Evolutionary conservation across 2,113 vertebrate species (phyloP), one percentile per base, ranked within the genome.

Genomic region (Semicossyphus pulcher): DNA sequence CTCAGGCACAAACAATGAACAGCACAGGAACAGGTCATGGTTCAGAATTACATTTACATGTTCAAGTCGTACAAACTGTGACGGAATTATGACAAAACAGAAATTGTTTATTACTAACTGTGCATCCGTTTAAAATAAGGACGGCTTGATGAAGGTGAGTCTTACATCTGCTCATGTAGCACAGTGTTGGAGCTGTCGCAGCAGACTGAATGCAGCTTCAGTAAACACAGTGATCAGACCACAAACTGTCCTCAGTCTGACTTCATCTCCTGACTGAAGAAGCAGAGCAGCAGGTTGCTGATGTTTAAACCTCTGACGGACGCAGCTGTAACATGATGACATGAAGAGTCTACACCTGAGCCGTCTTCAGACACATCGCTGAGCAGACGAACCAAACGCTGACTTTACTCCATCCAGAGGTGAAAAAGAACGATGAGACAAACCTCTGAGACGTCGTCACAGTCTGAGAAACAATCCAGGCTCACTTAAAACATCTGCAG

Each of bases 361-460:
- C 32, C 25, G 29, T 37, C 41, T 10, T 16, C 28, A 47, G 31
- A 63, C 21, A 32, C 7, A 29, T 25, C 26, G 34, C 49, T 25
- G 10, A 21, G 31, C 44, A 41, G 53, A 78, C 60, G 76, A 84
- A 83, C 70, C n/a, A 63, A 66, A 74, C 72, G 77, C 62, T 71
- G 69, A 80, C 75, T 47, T 10, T n/a, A 26, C 44, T 42, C 75
- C 52, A 65, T 45, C 21, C 49, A 34, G 11, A 53, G 2, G 29
- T 58, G 20, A 36, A 4, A 20, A 29, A 48, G 21, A 68, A 6
- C 5, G 21, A 26, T n/a, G n/a, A 47, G 31, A 20, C 18, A 25
- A 28, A 20, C 37, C 23, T 29, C 12, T 29, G 25, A 52, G 2
- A 29, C 28, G 29, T 12, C 11, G 15, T n/a, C n/a, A n/a, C n/a